Conservation (phyloP, 2,113 vertebrate genomes). For the Spheniscus mendiculus region DNA sequence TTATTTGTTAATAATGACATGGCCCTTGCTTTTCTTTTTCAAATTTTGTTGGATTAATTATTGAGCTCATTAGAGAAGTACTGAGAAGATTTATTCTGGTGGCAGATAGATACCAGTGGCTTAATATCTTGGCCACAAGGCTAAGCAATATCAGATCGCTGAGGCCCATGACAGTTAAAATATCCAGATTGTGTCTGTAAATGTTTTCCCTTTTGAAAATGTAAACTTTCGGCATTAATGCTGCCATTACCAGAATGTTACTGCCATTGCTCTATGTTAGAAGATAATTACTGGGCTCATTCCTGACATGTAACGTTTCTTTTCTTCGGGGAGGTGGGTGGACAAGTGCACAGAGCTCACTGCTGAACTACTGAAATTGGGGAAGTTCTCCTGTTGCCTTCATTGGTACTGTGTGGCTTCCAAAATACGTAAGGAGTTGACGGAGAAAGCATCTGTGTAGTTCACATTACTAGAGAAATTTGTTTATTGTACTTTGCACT, state of each 20-base stretch:
- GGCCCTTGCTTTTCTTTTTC: not conserved
- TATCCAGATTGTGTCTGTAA: constrained; percentile 9
- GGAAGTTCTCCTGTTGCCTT: not conserved
- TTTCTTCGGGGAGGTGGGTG: not conserved
- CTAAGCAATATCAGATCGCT: not conserved
- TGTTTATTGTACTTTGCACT: not conserved
- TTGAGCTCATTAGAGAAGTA: not conserved
- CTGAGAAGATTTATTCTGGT: not conserved
- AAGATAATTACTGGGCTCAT: not conserved
- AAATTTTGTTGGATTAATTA: not conserved
- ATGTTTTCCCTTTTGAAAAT: constrained; percentile 25
- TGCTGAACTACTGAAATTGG: not conserved
- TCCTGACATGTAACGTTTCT: not conserved
- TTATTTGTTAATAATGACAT: not conserved
- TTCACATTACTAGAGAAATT: not conserved
- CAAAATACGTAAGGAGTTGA: not conserved
- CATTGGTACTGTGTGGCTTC: not conserved
- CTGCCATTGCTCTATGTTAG: not conserved
- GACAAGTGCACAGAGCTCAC: not conserved
- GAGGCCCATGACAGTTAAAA: constrained; percentile 3
- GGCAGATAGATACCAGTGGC: not conserved
- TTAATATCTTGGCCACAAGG: not conserved
- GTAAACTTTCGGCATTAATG: constrained; percentile 19
- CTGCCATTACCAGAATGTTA: constrained; percentile 19
- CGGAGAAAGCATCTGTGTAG: not conserved